These are phyloP conservation scores for Coenonympha arcania DNA, from an alignment of 2,888 invertebrate species.

Conservation along the genomic window DNA sequence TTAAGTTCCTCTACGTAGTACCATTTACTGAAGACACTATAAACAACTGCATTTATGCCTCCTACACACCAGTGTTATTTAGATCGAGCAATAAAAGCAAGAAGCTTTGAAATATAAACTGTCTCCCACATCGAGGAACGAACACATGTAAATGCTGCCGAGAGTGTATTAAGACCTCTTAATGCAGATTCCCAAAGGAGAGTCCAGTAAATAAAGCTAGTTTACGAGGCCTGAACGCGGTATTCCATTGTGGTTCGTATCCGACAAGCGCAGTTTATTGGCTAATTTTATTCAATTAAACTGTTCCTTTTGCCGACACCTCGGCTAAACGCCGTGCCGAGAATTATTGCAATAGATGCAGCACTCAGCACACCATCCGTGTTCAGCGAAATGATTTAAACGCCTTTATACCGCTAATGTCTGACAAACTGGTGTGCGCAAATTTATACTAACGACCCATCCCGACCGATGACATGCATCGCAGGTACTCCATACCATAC, in stretches of 20 bases:
- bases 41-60: background rate
- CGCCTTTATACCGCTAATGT: conserved; percentile 34
- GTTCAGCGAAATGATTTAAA: conserved; percentile 47
- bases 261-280: conserved; percentile 66
- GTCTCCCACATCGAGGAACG: conserved; percentile 32
- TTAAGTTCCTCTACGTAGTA: background rate
- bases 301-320: conserved; percentile 52
- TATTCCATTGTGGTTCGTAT: conserved; percentile 72
- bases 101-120: conserved; percentile 9
- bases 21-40: background rate
- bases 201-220: conserved; percentile 58
- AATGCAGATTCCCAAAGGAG: conserved; percentile 59
- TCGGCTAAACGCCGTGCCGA: conserved; percentile 50
- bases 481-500: conserved; percentile 39
- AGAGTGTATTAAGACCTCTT: conserved; percentile 52
- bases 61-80: background rate
- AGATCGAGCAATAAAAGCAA: conserved; percentile 2
- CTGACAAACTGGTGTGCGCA: conserved; percentile 27
- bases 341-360: conserved; percentile 65
- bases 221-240: conserved; percentile 59
- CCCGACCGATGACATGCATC: conserved; percentile 37
- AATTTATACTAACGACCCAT: conserved; percentile 40
- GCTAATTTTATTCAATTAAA: conserved; percentile 74
- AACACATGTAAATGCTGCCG: conserved; percentile 45
- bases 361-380: conserved; percentile 36